phyloP scores from a whole-genome alignment of 2,888 invertebrate species.

The Phlogophora meticulosa region DNA sequence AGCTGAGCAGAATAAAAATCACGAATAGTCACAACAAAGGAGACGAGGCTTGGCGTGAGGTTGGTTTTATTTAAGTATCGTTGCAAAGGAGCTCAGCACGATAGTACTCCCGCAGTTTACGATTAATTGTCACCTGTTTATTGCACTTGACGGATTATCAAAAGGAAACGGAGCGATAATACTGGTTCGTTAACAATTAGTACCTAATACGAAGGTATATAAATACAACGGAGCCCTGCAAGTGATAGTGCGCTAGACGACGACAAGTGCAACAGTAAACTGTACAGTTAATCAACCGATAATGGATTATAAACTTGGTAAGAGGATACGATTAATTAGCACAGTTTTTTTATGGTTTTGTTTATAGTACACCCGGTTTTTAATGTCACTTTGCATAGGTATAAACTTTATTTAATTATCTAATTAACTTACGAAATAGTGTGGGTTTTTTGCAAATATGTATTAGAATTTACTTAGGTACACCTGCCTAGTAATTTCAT shows the following conservation, averaged over 20 bases:
- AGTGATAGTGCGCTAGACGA: conserved; percentile 57
- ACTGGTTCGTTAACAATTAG: conserved; percentile 65
- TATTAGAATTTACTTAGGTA: not conserved
- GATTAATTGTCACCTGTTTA: conserved; percentile 63
- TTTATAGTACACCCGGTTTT: conserved; percentile 26
- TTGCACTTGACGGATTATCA: conserved; percentile 75
- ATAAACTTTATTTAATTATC: conserved; percentile 23
- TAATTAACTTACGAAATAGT: not conserved
- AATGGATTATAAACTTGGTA: conserved; percentile 76
- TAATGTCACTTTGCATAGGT: conserved; percentile 7
- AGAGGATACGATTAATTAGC: conserved; percentile 51
- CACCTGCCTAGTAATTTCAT: not conserved
- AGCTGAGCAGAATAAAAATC: conserved; percentile 60
- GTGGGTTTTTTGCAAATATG: conserved; percentile 17
- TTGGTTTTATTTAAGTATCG: conserved; percentile 9
- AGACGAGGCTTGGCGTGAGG: conserved; percentile 15
- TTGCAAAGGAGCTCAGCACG: conserved; percentile 10
- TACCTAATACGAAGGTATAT: conserved; percentile 69
- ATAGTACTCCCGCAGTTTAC: conserved; percentile 17
- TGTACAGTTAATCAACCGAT: conserved; percentile 37
- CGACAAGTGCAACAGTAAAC: conserved; percentile 46
- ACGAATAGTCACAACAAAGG: conserved; percentile 34
- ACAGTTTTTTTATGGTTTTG: conserved; percentile 14
- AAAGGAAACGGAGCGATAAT: conserved; percentile 76
- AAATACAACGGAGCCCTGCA: conserved; percentile 58